These are phyloP conservation scores for Cisticola juncidis DNA, from an alignment of 2,113 vertebrate species.

Conservation along the genomic window DNA sequence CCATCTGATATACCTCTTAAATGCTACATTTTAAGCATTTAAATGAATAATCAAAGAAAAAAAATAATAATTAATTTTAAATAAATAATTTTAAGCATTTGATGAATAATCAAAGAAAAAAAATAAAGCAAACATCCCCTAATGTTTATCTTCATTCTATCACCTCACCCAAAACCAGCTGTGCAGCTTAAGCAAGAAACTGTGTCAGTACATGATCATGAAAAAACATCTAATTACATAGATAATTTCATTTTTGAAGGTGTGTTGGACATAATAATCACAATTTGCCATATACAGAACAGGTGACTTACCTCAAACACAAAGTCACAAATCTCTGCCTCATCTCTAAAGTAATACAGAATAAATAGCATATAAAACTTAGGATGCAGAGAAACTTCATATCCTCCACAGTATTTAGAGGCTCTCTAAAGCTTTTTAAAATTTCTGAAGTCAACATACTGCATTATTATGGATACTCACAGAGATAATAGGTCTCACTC, in stretches of 20 bases:
- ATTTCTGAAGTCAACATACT: background rate
- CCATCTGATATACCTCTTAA: background rate
- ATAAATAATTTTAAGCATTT: too few relatives aligned
- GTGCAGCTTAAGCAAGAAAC: background rate
- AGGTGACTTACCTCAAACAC: background rate
- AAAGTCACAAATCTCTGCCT: background rate
- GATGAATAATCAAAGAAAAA: background rate
- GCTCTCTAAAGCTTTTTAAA: background rate
- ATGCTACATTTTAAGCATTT: background rate
- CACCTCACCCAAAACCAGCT: background rate
- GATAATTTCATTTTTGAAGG: background rate
- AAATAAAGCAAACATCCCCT: background rate
- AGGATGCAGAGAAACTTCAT: background rate
- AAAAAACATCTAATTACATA: background rate
- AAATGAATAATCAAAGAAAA: background rate
- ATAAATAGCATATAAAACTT: background rate
- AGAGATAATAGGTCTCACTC: background rate
- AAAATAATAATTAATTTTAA: too few relatives aligned
- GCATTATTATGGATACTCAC: background rate
- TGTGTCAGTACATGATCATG: background rate
- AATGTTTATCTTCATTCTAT: background rate
- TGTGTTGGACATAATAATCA: background rate
- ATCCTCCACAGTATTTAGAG: background rate
- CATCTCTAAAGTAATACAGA: background rate
- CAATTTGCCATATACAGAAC: background rate